Evolutionary conservation across 2,888 invertebrate species (phyloP), one percentile per base, ranked within the genome.

Genomic region (Sialis fuliginosa): DNA sequence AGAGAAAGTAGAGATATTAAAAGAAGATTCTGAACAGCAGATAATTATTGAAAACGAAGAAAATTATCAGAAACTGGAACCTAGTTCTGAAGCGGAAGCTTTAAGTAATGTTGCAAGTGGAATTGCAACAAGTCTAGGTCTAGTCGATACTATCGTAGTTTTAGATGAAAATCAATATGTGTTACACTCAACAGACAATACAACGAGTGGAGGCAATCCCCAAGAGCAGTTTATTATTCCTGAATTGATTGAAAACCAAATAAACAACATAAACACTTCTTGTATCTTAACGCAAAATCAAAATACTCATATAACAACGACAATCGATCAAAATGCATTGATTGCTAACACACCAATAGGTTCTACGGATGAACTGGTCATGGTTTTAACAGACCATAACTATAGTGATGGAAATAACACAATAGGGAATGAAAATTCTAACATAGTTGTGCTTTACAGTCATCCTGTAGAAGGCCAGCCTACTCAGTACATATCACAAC

Each of bases 391-490:
- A 52, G 72, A 77, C 53, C 68, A 72, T 51, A 75, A 69, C 58
- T 71, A 73, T 48, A 60, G 75, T 35, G 75, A 71, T 64, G 74
- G 69, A 22, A 63, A 62, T 39, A 61, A 69, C 50, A 58, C 67
- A 33, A 67, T 69, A 46, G 53, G 66, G 37, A 55, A 61, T 48
- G 70, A 74, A 50, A 74, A 73, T 60, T 70, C 74, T 2, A 77
- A 76, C 54, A 76, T 77, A 57, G 76, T 77, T 9, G 76, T 77
- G 42, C 68, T 77, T 12, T 77, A 77, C 54, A 75, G 75, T 58
- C 75, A 76, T 57, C 70, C 72, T 40, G 67, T 75, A 34, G 69
- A 70, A 56, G 70, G 70, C 48, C 67, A 69, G 58, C 69, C 66
- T 55, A 73, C 73, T 53, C 72, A 74, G 55, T 76, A 65, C 54